Evolutionary conservation across 1,140 invertebrate species (phyloP).

Genomic region (Aphelenchoides besseyi): DNA sequence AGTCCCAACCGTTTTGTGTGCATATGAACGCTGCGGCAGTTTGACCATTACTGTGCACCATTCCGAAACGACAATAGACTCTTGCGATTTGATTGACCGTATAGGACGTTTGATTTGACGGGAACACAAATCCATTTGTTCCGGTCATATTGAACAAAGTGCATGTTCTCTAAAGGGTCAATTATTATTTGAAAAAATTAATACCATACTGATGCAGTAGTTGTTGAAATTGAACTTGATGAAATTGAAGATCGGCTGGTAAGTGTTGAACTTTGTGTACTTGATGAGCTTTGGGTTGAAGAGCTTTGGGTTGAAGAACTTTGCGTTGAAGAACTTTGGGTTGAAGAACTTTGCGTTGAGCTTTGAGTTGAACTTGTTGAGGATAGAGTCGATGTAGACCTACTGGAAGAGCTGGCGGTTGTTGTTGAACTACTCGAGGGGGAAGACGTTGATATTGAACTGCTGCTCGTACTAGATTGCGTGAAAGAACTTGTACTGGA

Average conservation of each 20-base stretch:
- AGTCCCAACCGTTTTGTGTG: not conserved
- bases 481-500: not conserved
- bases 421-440: not conserved
- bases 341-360: not conserved
- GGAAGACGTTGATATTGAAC: not conserved
- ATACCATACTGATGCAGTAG: not conserved
- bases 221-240: conserved; percentile 10
- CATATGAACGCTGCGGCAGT: not conserved
- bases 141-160: not conserved
- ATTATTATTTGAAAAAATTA: not conserved
- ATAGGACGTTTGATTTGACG: conserved; percentile 7
- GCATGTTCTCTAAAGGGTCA: not conserved
- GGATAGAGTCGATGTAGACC: conserved; percentile 8
- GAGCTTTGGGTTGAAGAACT: not conserved
- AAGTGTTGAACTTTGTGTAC: too few relatives aligned
- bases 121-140: not conserved
- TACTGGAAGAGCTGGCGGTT: not conserved
- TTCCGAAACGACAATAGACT: conserved; percentile 7
- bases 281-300: not conserved
- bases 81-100: not conserved
- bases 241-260: not conserved
- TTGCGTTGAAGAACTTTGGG: not conserved
- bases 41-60: not conserved
- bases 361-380: not conserved
- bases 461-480: too few relatives aligned